Percentiles rank a stretch among this genome's conserved stretches.
These are phyloP conservation scores for Tupaia tana DNA, from an alignment of 2,113 vertebrate genomes.

Conservation along the genomic window DNA sequence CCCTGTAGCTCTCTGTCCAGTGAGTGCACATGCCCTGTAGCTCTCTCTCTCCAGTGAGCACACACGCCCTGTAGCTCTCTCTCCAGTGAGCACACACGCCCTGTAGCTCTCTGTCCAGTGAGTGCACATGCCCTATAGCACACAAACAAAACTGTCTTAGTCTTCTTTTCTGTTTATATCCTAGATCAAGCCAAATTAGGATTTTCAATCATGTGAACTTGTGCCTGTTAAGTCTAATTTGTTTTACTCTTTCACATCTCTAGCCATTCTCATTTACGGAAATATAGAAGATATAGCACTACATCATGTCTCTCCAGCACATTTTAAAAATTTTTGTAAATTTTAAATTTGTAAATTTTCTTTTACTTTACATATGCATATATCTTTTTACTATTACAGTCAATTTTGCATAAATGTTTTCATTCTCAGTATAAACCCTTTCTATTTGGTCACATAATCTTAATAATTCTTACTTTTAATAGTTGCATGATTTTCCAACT, in stretches of 20 bases:
- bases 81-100: no score
- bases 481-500: slow-evolving; percentile 33
- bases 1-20: no score
- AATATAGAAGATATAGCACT: not conserved
- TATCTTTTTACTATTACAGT: not conserved
- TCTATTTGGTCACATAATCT: slow-evolving; percentile 10
- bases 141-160: not conserved
- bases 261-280: not conserved
- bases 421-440: slow-evolving; percentile 15
- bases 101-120: no score
- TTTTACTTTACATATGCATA: slow-evolving; percentile 10
- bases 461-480: slow-evolving; percentile 62
- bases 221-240: not conserved
- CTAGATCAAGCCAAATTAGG: not conserved
- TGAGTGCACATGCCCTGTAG: no score
- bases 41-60: no score
- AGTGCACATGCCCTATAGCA: no score
- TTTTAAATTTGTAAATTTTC: not conserved
- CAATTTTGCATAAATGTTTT: slow-evolving; percentile 9
- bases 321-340: slow-evolving; percentile 12
- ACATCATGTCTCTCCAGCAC: not conserved
- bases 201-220: not conserved
- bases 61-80: no score
- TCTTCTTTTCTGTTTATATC: not conserved
- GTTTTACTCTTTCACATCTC: not conserved